Evolutionary conservation across 2,113 vertebrate genomes (phyloP), one percentile per base, ranked within the genome.

Genomic region (Gambusia holbrooki): DNA sequence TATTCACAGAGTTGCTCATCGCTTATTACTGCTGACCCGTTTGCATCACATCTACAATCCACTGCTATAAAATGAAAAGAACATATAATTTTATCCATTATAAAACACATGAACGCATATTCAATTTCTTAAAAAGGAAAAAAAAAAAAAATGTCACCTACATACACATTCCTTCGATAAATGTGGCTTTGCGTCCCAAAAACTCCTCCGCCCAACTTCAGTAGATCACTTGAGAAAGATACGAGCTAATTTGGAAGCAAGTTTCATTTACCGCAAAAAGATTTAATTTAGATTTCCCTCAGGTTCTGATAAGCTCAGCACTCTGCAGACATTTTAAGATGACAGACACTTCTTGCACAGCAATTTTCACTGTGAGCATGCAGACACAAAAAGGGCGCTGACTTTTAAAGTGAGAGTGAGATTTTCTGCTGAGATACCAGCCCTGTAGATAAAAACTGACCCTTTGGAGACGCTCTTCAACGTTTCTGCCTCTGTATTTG

Each of bases 201-300:
- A 84, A 85, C 81, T 69, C n/a, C 25, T 3, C 51, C n/a, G 22
- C 51, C 25, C 42, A 85, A 88, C 86, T 85, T 87, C 81, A 92
- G 90, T 86, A 70, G 80, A 83, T 58, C 51, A 58, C 25, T 58
- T 58, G 25, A 58, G 25, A 58, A 84, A 87, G 89, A 92, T 84
- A 79, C 78, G 73, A 86, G 82, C 88, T 90, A 87, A 88, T 71
- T 68, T 73, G 0, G 65, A 66, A 76, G 84, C 75, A 74, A 80
- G 86, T 81, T 80, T 85, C 82, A 85, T 90, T 92, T 84, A 77
- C 67, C 2, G 61, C 79, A 69, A 84, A 84, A 58, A 92, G 89
- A 93, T 93, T 92, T 91, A 75, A 93, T 93, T 93, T 92, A 90
- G 90, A 93, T 93, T 92, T 89, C 88, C 88, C 86, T 79, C 73